Evolutionary conservation across 2,888 invertebrate genomes (phyloP), one percentile per base, ranked within the genome.

Genomic region (Tyria jacobaeae): DNA sequence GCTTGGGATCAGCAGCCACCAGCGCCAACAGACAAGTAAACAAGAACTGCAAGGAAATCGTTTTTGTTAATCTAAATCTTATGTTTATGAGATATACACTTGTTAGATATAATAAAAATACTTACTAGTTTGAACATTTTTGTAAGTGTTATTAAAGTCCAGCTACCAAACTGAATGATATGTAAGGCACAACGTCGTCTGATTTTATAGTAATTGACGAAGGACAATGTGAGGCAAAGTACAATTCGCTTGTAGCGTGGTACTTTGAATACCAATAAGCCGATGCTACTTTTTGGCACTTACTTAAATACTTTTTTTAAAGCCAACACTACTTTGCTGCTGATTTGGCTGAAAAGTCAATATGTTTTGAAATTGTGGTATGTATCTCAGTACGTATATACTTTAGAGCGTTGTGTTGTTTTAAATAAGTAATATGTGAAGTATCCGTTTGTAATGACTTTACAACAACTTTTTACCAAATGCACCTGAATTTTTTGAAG

Each of bases 51-150:
- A 57, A 52, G 56, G 2, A n/a, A n/a, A n/a, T n/a, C n/a, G n/a
- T n/a, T n/a, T n/a, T n/a, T n/a, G 7, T 31, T 31, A 31, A 7
- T 31, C 7, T 31, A 7, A 31, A 31, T 31, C 27, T 31, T 3
- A 31, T n/a, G n/a, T n/a, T n/a, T n/a, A n/a, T n/a, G n/a, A n/a
- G n/a, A n/a, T n/a, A n/a, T n/a, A 21, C 21, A 12, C 4, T 44
- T 44, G 3, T 21, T 21, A 4, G 12, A 21, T 35, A 14, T 4
- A 7, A 27, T 17, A 12, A n/a, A 49, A 15, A 41, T 41, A 80
- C 82, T 83, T 63, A 87, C 86, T 62, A 83, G 66, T 81, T 88
- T 88, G 71, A 86, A 86, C 87, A 87, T 88, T 71, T 76, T 86
- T 69, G 25, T 67, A 61, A 61, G 56, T 73, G 64, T 71, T 70